Evolutionary conservation across 92 coral and sea anemone genomes (phyloP).

Genomic region (Epizoanthus ramosus): DNA sequence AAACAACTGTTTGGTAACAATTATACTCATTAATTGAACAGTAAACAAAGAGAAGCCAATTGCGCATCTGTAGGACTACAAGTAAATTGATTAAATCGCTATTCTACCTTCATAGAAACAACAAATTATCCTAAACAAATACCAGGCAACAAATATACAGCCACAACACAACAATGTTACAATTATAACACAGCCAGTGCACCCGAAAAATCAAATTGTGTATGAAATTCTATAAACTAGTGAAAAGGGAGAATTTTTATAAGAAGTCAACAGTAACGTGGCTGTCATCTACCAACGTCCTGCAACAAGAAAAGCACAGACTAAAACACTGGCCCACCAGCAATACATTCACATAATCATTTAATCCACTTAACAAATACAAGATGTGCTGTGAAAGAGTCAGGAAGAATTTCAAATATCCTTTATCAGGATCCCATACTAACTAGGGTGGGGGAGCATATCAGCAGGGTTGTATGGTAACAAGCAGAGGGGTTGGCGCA

Average conservation of each 20-base stretch:
- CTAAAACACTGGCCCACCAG: background rate
- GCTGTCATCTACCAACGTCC: constrained; percentile 96
- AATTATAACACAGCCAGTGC: constrained; percentile 19
- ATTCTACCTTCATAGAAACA: background rate
- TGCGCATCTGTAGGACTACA: background rate
- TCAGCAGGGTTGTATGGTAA: too few relatives aligned
- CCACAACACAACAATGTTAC: constrained; percentile 9
- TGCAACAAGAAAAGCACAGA: constrained; percentile 56
- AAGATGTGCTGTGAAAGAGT: too few relatives aligned
- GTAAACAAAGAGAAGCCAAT: background rate
- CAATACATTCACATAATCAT: background rate
- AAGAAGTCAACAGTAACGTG: constrained; percentile 99
- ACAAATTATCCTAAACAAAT: background rate
- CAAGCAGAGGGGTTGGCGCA: too few relatives aligned
- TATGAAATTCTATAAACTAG: background rate
- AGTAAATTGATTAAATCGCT: background rate
- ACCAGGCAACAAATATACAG: constrained; percentile 29
- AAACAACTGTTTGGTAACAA: background rate
- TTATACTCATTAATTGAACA: background rate
- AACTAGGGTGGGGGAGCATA: too few relatives aligned
- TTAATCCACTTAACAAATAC: background rate
- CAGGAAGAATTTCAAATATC: too few relatives aligned
- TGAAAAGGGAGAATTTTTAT: constrained; percentile 31
- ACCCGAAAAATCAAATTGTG: constrained; percentile 10
- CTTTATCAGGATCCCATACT: too few relatives aligned